These are phyloP conservation scores for Gymnarchus niloticus DNA, from an alignment of 2,113 vertebrate species.

Conservation along the genomic window DNA sequence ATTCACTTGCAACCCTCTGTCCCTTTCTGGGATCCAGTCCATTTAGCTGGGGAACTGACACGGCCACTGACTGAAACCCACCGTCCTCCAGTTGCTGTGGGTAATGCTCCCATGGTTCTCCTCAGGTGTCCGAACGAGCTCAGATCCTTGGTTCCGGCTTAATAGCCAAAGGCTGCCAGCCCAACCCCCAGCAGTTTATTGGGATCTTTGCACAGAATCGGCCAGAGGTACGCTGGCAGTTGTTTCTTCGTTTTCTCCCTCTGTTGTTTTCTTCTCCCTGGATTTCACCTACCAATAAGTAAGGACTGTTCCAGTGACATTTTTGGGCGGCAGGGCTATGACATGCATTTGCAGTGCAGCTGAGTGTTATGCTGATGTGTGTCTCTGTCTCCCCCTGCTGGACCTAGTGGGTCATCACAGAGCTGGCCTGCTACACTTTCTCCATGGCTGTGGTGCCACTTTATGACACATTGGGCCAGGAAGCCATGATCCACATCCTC, in stretches of 20 bases:
- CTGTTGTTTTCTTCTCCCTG: neutral
- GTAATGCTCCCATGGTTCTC: slow-evolving; percentile 2
- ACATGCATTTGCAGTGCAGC: neutral
- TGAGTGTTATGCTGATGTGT: neutral
- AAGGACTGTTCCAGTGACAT: neutral
- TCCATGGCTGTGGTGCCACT: slow-evolving; percentile 69
- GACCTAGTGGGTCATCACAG: slow-evolving; percentile 65
- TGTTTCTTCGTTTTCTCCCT: neutral
- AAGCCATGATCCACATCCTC: slow-evolving; percentile 69
- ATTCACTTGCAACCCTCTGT: neutral
- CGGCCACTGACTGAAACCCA: neutral
- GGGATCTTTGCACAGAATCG: slow-evolving; percentile 68
- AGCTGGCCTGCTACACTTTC: slow-evolving; percentile 68
- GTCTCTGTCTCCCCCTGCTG: slow-evolving; percentile 64
- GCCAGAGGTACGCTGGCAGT: slow-evolving; percentile 56
- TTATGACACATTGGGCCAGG: slow-evolving; percentile 65
- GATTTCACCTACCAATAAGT: neutral
- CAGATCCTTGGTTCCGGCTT: slow-evolving; percentile 64
- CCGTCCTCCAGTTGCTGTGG: neutral
- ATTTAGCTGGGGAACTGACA: neutral
- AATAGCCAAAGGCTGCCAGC: slow-evolving; percentile 62
- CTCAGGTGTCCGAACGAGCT: slow-evolving; percentile 60
- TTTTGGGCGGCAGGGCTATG: neutral
- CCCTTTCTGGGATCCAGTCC: neutral
- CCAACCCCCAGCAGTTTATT: slow-evolving; percentile 59